Evolutionary conservation across 1,140 invertebrate genomes (phyloP), one percentile per base, ranked within the genome.

Genomic region (Stegodyphus dumicola): DNA sequence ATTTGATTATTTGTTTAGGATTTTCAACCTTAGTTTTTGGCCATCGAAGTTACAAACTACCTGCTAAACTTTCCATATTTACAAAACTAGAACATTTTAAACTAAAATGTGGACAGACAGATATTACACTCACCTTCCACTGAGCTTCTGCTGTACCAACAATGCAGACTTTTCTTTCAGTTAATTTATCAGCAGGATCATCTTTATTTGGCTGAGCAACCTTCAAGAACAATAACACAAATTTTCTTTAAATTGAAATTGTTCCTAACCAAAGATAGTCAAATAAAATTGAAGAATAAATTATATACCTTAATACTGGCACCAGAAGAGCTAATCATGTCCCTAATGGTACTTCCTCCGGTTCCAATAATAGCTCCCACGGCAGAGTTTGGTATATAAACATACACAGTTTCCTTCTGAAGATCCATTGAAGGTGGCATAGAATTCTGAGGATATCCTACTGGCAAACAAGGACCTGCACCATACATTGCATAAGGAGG

Each of bases 321-420:
- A 86, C 96, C 96, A 86, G 97, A 98, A 90, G 97, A 96, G 89
- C 96, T 94, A 89, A 98, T 99, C 86, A 99, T 98, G 90, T 97
- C 98, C 86, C 97, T 95, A 88, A 99, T 99, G 90, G 98, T 96
- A 1, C 95, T 95, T 48, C 98, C 98, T 90, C 97, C 98, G 15
- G 97, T 97, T 78, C 98, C 98, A 89, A 99, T 99, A 70, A 98
- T 97, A 71, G 97, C 97, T 56, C 98, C 98, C 13, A 99, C 97
- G 74, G 96, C 96, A 89, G 95, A 96, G 90, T 98, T 98, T 18
- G 98, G 98, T 91, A 99, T 97, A 92, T 98, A 99, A 79, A 99
- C 92, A 90, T 94, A 97, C 7, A 95, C 96, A 2, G 95, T 96
- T 91, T 98, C 96, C 18, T 86, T 86, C 15, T 73, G 92, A 95